Conservation (phyloP, 2,888 invertebrate species). For the Clepsis dumicolana region DNA sequence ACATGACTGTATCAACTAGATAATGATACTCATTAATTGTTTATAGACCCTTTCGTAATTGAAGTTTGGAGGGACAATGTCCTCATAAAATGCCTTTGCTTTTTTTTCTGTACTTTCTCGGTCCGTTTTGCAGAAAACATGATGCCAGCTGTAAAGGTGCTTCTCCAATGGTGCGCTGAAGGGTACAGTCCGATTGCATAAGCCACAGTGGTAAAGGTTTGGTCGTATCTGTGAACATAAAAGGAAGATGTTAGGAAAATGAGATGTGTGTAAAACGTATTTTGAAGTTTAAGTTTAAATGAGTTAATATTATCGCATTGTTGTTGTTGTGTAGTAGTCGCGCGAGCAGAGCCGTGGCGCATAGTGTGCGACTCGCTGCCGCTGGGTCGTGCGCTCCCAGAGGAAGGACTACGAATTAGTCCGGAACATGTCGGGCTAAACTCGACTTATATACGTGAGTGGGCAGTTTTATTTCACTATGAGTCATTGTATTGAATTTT, state of each 20-base stretch:
- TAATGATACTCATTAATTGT: not conserved
- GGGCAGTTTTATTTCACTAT: too few relatives aligned
- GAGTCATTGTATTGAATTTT: too few relatives aligned
- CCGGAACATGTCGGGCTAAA: too few relatives aligned
- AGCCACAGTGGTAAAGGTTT: constrained; percentile 67
- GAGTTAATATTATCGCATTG: too few relatives aligned
- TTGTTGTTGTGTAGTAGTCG: too few relatives aligned
- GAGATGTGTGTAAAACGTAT: too few relatives aligned
- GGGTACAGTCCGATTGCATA: constrained; percentile 62
- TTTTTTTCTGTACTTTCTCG: constrained; percentile 17
- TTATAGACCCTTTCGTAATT: constrained; percentile 8
- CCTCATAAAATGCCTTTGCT: not conserved
- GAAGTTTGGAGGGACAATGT: not conserved
- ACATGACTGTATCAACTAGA: not conserved
- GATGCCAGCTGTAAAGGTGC: constrained; percentile 50
- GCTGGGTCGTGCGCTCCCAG: too few relatives aligned
- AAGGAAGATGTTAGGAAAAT: not conserved
- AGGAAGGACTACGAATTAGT: too few relatives aligned
- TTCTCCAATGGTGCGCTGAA: constrained; percentile 55
- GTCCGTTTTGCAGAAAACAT: constrained; percentile 43
- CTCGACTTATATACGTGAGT: too few relatives aligned
- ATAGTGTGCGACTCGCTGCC: too few relatives aligned
- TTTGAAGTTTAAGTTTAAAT: too few relatives aligned
- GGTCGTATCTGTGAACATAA: constrained; percentile 60
- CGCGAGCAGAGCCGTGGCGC: too few relatives aligned